A percentile compares a stretch with the other conserved stretches of the same genome.
Evolutionary conservation across 2,113 vertebrate genomes (phyloP).

Genomic region (Numida meleagris): DNA sequence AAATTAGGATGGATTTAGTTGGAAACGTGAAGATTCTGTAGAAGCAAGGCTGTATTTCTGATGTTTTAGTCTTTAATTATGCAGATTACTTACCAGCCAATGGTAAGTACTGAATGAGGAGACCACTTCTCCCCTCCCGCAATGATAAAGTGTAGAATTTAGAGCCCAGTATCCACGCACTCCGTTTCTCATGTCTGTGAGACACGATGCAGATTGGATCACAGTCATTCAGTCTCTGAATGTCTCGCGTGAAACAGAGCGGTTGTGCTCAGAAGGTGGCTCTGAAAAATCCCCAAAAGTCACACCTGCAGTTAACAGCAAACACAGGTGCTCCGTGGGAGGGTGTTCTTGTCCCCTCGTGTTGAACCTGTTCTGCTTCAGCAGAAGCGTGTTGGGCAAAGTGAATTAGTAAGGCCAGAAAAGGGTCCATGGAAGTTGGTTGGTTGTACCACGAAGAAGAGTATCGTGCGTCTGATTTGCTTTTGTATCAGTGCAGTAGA

Average conservation of each 20-base stretch:
- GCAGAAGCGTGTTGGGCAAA: background rate
- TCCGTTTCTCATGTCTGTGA: background rate
- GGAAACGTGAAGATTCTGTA: slow-evolving; percentile 9
- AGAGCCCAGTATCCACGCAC: background rate
- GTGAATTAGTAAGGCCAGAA: background rate
- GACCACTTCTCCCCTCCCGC: background rate
- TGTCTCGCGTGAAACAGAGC: rapidly evolving
- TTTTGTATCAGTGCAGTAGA: background rate
- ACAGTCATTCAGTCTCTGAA: background rate
- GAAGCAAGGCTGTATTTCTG: background rate
- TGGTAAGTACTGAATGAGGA: background rate
- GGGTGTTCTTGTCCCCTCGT: background rate
- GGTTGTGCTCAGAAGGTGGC: background rate
- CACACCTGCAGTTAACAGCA: background rate
- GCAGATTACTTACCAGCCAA: background rate
- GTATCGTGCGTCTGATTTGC: background rate
- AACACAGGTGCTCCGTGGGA: rapidly evolving
- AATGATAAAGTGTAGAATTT: background rate
- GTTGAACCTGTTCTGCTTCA: background rate
- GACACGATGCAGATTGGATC: background rate
- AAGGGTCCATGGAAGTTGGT: background rate
- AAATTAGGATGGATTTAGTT: slow-evolving; percentile 4
- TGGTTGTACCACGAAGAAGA: background rate
- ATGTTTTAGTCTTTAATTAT: background rate
- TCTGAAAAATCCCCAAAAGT: background rate